These are phyloP conservation scores for Neotoxoptera formosana DNA, from an alignment of 1,140 invertebrate genomes.

Conservation along the genomic window DNA sequence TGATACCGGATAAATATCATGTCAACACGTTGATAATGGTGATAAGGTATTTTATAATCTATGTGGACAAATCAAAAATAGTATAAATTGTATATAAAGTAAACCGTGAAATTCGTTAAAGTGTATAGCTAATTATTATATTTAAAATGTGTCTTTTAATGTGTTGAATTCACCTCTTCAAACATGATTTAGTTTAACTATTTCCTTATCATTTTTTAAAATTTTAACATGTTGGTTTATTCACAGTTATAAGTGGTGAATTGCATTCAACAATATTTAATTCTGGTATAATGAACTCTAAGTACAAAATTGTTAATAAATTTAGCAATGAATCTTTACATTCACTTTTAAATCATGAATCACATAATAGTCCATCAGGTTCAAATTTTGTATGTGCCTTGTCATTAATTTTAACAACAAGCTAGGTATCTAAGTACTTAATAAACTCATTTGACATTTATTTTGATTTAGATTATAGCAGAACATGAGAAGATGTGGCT, in stretches of 20 bases:
- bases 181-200: not conserved
- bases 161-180: not conserved
- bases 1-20: not conserved
- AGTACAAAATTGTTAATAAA: conserved; percentile 31
- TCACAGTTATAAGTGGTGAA: not conserved
- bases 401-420: not conserved
- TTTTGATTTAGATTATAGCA: conserved; percentile 56
- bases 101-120: conserved; percentile 52
- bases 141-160: conserved; percentile 12
- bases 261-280: not conserved
- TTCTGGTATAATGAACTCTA: conserved; percentile 30
- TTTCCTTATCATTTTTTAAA: not conserved
- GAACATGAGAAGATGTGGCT: conserved; percentile 72
- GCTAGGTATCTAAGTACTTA: not conserved
- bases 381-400: conserved; percentile 10
- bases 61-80: conserved; percentile 20
- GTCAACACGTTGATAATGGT: conserved; percentile 23
- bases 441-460: not conserved
- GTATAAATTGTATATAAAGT: not conserved
- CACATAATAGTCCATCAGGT: not conserved
- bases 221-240: not conserved
- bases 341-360: conserved; percentile 44
- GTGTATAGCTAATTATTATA: not conserved
- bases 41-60: conserved; percentile 2
- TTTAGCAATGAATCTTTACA: conserved; percentile 47